phyloP scores from a whole-genome alignment of 2,888 invertebrate genomes.

The Tiphia femorata region DNA sequence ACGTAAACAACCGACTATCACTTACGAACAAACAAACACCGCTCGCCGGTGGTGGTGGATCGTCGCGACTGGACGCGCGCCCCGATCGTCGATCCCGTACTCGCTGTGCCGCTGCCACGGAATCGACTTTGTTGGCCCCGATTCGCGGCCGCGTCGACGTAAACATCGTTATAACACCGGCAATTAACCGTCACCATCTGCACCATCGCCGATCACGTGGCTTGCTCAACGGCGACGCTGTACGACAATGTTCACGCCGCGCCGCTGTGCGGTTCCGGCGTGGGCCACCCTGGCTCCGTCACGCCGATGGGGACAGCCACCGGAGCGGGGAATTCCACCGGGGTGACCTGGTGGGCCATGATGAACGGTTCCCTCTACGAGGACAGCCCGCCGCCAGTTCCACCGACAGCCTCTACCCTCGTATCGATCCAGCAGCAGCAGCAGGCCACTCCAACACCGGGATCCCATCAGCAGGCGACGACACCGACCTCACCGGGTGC shows the following conservation, averaged over 20 bases:
- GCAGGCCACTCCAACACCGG: slow-evolving; percentile 64
- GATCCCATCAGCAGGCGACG: slow-evolving; percentile 73
- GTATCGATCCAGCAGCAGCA: slow-evolving; percentile 70
- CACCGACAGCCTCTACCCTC: slow-evolving; percentile 68
- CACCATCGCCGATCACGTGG: slow-evolving; percentile 82
- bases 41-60: too few relatives aligned
- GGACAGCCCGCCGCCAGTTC: slow-evolving; percentile 74
- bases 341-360: slow-evolving; percentile 86
- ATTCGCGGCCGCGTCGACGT: slow-evolving; percentile 25
- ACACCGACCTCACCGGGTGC: slow-evolving; percentile 70
- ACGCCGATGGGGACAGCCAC: slow-evolving; percentile 75
- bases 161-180: slow-evolving; percentile 55
- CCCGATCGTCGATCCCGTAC: not conserved
- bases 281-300: slow-evolving; percentile 68
- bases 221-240: slow-evolving; percentile 86
- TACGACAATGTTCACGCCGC: slow-evolving; percentile 84
- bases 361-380: slow-evolving; percentile 87
- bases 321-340: slow-evolving; percentile 86
- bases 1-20: too few relatives aligned
- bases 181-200: slow-evolving; percentile 72
- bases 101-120: slow-evolving; percentile 22
- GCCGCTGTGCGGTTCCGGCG: slow-evolving; percentile 73
- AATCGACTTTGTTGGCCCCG: slow-evolving; percentile 11
- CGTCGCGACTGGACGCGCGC: too few relatives aligned
- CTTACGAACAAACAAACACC: too few relatives aligned